Evolutionary conservation across 2,888 invertebrate species (phyloP), one percentile per base, ranked within the genome.

Genomic region (Cheilosia vulpina): DNA sequence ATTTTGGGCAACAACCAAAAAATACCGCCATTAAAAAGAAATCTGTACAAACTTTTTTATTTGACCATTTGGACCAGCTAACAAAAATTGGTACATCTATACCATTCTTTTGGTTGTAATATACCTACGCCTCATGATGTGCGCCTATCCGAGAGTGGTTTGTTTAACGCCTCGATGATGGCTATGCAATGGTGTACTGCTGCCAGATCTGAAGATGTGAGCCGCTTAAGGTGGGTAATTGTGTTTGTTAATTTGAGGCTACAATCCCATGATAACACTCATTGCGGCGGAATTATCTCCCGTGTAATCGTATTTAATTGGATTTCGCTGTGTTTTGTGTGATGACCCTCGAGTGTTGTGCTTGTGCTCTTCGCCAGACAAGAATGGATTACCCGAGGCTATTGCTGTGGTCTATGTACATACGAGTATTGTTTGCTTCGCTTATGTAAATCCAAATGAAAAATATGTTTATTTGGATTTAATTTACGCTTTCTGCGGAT

Each of bases 161-260:
- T 77, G 60, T 68, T 68, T 62, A 68, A 77, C 76, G 68, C 76
- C 76, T 77, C 68, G 62, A 53, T 58, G 68, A 62, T 45, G 68
- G 60, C 52, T 68, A 77, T 43, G 53, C 60, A 76, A 66, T 58
- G 24, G 34, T 41, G 13, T 19, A n/a, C 38, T 4, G 38, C 38
- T 38, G 50, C 52, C 15, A 60, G 53, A 77, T 52, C 43, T 60
- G 68, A 53, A 76, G 76, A 76, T 66, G 43, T 60, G 24, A 31
- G 68, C 76, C 60, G 43, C 76, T 77, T 77, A 38, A 52, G 60
- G 60, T 60, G 60, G 68, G 68, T 41, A 76, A 76, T 65, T 75
- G 57, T 65, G 75, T 65, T 65, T 34, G 65, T 57, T 65, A 50
- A 75, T 68, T 68, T 68, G 58, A 76, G 60, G 76, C 66, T 76